These are phyloP conservation scores for Larimichthys crocea DNA, from an alignment of 2,113 vertebrate genomes.

Conservation along the genomic window DNA sequence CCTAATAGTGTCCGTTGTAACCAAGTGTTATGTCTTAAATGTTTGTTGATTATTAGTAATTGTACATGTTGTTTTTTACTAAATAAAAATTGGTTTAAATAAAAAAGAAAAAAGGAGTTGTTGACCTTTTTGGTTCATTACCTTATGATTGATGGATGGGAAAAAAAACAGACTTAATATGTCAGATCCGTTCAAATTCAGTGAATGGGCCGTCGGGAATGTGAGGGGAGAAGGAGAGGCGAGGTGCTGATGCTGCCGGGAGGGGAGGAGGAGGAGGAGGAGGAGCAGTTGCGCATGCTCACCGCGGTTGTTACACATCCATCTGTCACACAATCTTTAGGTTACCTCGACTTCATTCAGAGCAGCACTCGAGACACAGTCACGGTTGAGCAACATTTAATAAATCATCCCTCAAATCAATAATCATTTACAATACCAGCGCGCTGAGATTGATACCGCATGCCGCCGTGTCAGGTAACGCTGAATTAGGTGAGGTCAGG, in stretches of 20 bases:
- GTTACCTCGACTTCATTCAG: constrained; percentile 5
- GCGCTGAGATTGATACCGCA: not conserved
- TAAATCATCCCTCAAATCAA: not conserved
- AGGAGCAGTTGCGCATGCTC: constrained; percentile 61
- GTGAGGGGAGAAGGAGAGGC: too few species aligned
- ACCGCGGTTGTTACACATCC: not conserved
- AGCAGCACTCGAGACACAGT: not conserved
- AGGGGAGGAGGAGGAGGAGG: constrained; percentile 12
- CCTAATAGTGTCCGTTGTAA: constrained; percentile 82
- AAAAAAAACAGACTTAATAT: too few species aligned
- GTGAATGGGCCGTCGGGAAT: not conserved
- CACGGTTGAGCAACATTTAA: constrained; percentile 29
- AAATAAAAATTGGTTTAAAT: constrained; percentile 80
- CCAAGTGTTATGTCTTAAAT: constrained; percentile 64
- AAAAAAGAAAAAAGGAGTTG: constrained; percentile 20
- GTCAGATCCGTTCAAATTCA: not conserved
- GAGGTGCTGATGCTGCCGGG: constrained; percentile 73
- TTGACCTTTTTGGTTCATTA: not conserved
- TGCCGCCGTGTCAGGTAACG: not conserved
- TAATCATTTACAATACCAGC: not conserved
- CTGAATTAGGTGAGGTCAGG: constrained; percentile 14
- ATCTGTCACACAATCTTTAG: constrained; percentile 43
- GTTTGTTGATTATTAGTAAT: constrained; percentile 67
- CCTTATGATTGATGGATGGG: too few species aligned
- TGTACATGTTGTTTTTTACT: constrained; percentile 77